These are phyloP conservation scores for Drosophila auraria DNA, from an alignment of 1,140 invertebrate species.

Conservation along the genomic window DNA sequence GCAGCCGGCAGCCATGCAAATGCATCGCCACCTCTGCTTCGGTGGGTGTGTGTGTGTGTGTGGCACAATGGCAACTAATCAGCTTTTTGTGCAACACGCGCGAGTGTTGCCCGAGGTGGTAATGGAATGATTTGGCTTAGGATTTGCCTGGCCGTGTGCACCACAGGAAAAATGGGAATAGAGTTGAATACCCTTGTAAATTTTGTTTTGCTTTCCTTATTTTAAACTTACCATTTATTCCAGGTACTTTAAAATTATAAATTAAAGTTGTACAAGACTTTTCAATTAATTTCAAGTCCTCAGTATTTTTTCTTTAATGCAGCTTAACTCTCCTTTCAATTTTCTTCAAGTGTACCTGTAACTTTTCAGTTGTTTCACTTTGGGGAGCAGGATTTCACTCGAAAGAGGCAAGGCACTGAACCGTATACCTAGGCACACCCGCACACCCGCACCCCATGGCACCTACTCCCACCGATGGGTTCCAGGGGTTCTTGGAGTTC, in stretches of 20 bases:
- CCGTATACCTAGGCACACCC: slow-evolving; percentile 17
- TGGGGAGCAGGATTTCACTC: slow-evolving; percentile 33
- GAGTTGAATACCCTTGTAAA: neutral
- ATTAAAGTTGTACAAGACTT: neutral
- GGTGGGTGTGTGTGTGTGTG: slow-evolving; percentile 9
- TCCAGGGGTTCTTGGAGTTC: neutral
- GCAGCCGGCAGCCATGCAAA: slow-evolving; percentile 9
- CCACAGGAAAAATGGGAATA: no score
- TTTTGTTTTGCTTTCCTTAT: neutral
- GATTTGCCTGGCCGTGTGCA: slow-evolving; percentile 28
- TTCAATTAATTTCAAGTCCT: neutral
- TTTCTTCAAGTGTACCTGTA: slow-evolving; percentile 13
- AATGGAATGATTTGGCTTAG: slow-evolving; percentile 66
- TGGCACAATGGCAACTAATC: slow-evolving; percentile 70
- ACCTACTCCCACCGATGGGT: neutral
- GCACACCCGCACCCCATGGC: neutral
- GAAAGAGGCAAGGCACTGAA: slow-evolving; percentile 49
- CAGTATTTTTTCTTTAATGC: neutral
- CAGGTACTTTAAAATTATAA: neutral
- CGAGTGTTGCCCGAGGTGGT: slow-evolving; percentile 53
- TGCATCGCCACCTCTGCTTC: slow-evolving; percentile 9
- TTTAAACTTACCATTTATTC: neutral
- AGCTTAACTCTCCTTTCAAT: neutral
- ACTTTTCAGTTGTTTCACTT: slow-evolving; percentile 51
- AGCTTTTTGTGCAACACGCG: slow-evolving; percentile 67